Conservation (phyloP, 2,888 invertebrate species). For the Dryomyza anilis region DNA sequence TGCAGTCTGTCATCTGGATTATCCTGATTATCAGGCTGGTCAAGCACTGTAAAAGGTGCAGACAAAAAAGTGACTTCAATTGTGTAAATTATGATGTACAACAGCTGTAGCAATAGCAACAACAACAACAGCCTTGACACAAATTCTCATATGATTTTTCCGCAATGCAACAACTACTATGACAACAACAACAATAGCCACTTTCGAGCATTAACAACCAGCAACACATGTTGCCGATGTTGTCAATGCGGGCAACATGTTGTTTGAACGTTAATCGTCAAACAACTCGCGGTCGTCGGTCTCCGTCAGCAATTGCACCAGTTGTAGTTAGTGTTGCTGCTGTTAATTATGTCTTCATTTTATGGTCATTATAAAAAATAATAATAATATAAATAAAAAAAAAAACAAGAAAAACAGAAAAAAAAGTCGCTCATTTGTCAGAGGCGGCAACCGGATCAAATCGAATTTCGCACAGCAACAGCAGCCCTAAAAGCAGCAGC, state of each 20-base stretch:
- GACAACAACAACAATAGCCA: neutral
- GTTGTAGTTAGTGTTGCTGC: neutral
- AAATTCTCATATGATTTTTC: constrained; percentile 8
- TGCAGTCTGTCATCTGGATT: too few species aligned
- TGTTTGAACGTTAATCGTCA: neutral
- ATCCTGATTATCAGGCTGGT: too few species aligned
- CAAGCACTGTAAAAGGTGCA: too few species aligned
- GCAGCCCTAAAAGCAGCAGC: neutral
- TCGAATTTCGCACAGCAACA: neutral
- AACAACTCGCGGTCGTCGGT: neutral
- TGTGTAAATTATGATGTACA: neutral
- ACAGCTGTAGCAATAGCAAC: neutral
- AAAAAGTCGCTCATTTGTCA: neutral
- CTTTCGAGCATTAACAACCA: neutral
- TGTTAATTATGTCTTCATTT: constrained; percentile 5
- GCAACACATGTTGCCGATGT: neutral
- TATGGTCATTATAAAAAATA: neutral
- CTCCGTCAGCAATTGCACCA: neutral
- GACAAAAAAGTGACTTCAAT: too few species aligned
- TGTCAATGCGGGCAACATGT: neutral
- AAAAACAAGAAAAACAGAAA: neutral
- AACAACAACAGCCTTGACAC: constrained; percentile 5
- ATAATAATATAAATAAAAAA: neutral
- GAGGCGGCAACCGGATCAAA: neutral
- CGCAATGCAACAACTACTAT: neutral